Base-by-base conservation (phyloP, 1,140 invertebrate species). In the Lucilia cuprina region DNA sequence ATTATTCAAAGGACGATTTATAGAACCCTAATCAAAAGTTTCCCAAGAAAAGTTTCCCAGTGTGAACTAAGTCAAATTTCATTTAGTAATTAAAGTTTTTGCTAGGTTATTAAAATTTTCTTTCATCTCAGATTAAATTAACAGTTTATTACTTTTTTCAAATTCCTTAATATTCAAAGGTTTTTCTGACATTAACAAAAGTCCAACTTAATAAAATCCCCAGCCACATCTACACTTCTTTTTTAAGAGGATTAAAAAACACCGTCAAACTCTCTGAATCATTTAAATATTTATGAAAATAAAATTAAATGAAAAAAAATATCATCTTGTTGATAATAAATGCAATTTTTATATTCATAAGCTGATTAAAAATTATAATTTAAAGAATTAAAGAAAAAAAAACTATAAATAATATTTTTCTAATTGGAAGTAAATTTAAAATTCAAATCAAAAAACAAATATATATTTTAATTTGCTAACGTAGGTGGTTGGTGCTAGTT, bases 311-410 rank as follows among this genome's bases (percentile, higher is more conserved):
- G n/a, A 65, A 49, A 65, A 70, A 70, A 70, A 25, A 70, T 9
- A 70, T 70, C 65, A 70, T 70, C 65, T 70, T 70, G 19, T 70
- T 70, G 65, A 70, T 70, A 70, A 70, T 70, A 70, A 70, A 70
- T 70, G 65, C 65, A 70, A 70, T 70, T 21, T 70, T 70, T 70
- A 70, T 70, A 8, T 70, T 12, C 21, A 19, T 70, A 70, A 70
- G n/a, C 65, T 21, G 65, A 70, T 70, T 70, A 70, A 70, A 12
- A 10, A 70, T 70, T 21, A 70, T 70, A 70, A 70, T 70, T 70
- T 70, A 21, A 70, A 70, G 65, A 25, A 70, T 70, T 70, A 19
- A 25, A 70, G 10, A 25, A 60, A 60, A 17, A 60, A 21, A n/a
- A n/a, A n/a, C n/a, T 25, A 21, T 70, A 70, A 7, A 55, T 41